Evolutionary conservation across 2,888 invertebrate species (phyloP).

Genomic region (Drosophila atripex): DNA sequence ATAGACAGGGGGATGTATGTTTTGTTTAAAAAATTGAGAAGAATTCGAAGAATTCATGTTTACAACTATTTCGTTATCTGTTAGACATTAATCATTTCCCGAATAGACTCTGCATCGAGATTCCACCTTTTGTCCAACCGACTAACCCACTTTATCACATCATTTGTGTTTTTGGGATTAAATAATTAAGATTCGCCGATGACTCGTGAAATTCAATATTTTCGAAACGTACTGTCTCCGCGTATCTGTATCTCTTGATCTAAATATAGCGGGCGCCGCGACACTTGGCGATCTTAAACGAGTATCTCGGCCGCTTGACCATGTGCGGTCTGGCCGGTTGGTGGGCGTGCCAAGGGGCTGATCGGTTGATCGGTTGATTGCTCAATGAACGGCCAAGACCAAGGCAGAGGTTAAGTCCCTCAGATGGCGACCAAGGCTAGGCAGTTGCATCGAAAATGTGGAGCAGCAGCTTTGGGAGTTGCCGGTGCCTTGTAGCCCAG

Average conservation of each 20-base stretch:
- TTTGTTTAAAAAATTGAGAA: background rate
- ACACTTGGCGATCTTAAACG: slow-evolving; percentile 51
- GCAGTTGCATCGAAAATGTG: slow-evolving; percentile 18
- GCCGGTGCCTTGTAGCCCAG: slow-evolving; percentile 6
- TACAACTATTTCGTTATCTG: background rate
- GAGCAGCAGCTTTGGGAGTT: slow-evolving; percentile 8
- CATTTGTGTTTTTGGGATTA: slow-evolving; percentile 4
- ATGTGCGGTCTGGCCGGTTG: slow-evolving; percentile 54
- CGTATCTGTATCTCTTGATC: slow-evolving; percentile 50
- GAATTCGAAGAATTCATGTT: background rate
- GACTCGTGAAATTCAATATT: slow-evolving; percentile 24
- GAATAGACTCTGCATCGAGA: too few species aligned
- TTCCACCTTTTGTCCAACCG: background rate
- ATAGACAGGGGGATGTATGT: background rate
- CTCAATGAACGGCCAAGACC: slow-evolving; percentile 47
- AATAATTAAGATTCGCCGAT: slow-evolving; percentile 1
- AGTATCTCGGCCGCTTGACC: slow-evolving; percentile 50
- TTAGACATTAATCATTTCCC: background rate
- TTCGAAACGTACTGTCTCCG: slow-evolving; percentile 30
- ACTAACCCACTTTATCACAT: slow-evolving; percentile 21
- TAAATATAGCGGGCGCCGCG: slow-evolving; percentile 62
- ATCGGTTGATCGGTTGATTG: slow-evolving; percentile 11
- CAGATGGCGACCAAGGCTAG: slow-evolving; percentile 17
- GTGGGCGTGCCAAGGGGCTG: slow-evolving; percentile 59
- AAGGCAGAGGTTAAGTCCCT: slow-evolving; percentile 20